phyloP scores from a whole-genome alignment of 1,140 invertebrate species.

The Drosophila azteca region DNA sequence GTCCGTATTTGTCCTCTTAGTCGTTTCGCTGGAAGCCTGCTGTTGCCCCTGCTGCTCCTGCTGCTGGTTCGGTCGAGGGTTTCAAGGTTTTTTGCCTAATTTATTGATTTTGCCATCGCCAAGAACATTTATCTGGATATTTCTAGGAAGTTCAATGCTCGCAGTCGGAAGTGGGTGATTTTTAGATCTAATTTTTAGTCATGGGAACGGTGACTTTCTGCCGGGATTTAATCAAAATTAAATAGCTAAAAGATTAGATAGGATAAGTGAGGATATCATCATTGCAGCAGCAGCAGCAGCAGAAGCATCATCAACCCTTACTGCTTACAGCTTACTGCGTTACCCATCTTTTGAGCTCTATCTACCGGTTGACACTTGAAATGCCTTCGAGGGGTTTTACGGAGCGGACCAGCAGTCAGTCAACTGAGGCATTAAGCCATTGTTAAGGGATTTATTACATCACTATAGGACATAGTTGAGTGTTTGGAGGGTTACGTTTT shows the following conservation, averaged over 20 bases:
- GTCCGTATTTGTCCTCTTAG: conserved; percentile 33
- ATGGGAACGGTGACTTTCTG: conserved; percentile 48
- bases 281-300: no score
- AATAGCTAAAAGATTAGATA: conserved; percentile 66
- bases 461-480: conserved; percentile 26
- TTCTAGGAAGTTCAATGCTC: conserved; percentile 58
- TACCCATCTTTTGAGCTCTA: conserved; percentile 16
- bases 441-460: conserved; percentile 73
- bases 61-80: conserved; percentile 24
- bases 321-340: conserved; percentile 10
- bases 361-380: conserved; percentile 65
- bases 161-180: conserved; percentile 64
- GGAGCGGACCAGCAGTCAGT: conserved; percentile 33
- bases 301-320: conserved; percentile 22
- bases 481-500: no score
- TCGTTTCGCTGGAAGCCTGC: conserved; percentile 59
- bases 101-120: conserved; percentile 32
- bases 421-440: conserved; percentile 61
- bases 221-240: conserved; percentile 50
- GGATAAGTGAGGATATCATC: conserved; percentile 52
- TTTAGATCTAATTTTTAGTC: conserved; percentile 20
- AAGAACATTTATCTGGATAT: conserved; percentile 26
- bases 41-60: conserved; percentile 39
- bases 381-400: not conserved
- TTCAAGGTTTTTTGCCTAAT: conserved; percentile 53